These are phyloP conservation scores for Drosophila lowei DNA, from an alignment of 1,140 invertebrate genomes.

Conservation along the genomic window DNA sequence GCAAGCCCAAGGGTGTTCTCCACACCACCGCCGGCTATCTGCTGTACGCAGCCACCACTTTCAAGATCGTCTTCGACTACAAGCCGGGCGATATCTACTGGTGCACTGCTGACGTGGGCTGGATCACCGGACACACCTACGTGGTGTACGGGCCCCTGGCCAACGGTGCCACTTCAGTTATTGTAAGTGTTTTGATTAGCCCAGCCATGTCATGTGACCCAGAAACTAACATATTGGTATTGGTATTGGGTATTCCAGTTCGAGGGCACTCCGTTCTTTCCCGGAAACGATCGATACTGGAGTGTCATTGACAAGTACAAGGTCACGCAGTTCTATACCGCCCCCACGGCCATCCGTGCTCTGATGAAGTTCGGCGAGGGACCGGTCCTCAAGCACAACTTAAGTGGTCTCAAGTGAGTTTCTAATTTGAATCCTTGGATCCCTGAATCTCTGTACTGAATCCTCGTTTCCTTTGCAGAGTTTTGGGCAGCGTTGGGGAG, in stretches of 20 bases:
- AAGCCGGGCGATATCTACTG: conserved; percentile 95
- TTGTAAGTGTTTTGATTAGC: conserved; percentile 86
- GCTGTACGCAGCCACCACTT: conserved; percentile 94
- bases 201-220: not conserved
- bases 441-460: not conserved
- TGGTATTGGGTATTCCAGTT: conserved; percentile 87
- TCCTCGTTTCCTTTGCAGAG: conserved; percentile 83
- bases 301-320: conserved; percentile 95
- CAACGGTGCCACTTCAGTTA: conserved; percentile 95
- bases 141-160: conserved; percentile 97
- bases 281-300: conserved; percentile 96
- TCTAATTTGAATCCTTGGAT: not conserved
- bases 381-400: conserved; percentile 87
- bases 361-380: conserved; percentile 97
- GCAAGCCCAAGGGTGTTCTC: conserved; percentile 98
- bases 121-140: conserved; percentile 99
- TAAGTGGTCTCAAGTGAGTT: conserved; percentile 84
- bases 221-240: conserved; percentile 14
- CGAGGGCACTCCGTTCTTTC: conserved; percentile 97
- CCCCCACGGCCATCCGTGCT: conserved; percentile 97
- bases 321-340: conserved; percentile 98
- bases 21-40: conserved; percentile 97
- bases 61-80: conserved; percentile 98
- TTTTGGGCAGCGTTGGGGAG: conserved; percentile 97
- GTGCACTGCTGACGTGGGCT: conserved; percentile 99